A percentile compares a stretch with the other conserved stretches of the same genome.
Evolutionary conservation across 1,140 invertebrate species (phyloP).

Genomic region (Atta colombica): DNA sequence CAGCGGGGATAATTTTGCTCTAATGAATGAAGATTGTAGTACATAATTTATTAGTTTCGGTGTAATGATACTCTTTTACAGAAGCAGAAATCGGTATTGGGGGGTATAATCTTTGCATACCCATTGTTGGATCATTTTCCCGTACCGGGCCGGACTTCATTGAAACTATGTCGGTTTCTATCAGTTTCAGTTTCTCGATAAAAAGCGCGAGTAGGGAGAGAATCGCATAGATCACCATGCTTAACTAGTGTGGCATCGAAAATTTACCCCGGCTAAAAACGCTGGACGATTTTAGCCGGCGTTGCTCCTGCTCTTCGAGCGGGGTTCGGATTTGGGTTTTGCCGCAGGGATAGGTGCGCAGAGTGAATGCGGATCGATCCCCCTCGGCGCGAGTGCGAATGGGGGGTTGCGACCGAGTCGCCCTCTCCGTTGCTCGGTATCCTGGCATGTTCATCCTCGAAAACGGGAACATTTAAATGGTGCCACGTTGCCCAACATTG

Average conservation of each 20-base stretch:
- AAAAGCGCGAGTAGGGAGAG: conserved; percentile 7
- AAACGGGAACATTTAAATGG: conserved; percentile 71
- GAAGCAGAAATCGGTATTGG: background rate
- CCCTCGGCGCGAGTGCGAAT: conserved; percentile 74
- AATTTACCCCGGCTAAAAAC: conserved; percentile 58
- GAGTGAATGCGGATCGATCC: conserved; percentile 80
- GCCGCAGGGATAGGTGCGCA: conserved; percentile 68
- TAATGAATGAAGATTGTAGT: conserved; percentile 44
- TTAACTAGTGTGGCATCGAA: conserved; percentile 36
- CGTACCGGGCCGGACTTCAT: background rate
- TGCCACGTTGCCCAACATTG: conserved; percentile 9
- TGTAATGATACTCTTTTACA: conserved; percentile 14
- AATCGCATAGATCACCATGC: conserved; percentile 7
- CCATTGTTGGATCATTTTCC: conserved; percentile 1
- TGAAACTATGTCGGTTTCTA: background rate
- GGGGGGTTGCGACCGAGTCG: conserved; percentile 75
- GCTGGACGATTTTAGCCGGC: conserved; percentile 44
- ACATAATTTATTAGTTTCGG: conserved; percentile 38
- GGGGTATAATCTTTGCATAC: background rate
- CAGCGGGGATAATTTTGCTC: conserved; percentile 36
- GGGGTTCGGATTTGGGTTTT: conserved; percentile 74
- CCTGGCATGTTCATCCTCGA: conserved; percentile 74
- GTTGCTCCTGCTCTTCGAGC: conserved; percentile 59
- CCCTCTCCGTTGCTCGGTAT: conserved; percentile 72
- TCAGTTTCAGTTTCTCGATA: conserved; percentile 13